phyloP scores from a whole-genome alignment of 2,888 invertebrate genomes.

The Pogonocherus hispidulus region DNA sequence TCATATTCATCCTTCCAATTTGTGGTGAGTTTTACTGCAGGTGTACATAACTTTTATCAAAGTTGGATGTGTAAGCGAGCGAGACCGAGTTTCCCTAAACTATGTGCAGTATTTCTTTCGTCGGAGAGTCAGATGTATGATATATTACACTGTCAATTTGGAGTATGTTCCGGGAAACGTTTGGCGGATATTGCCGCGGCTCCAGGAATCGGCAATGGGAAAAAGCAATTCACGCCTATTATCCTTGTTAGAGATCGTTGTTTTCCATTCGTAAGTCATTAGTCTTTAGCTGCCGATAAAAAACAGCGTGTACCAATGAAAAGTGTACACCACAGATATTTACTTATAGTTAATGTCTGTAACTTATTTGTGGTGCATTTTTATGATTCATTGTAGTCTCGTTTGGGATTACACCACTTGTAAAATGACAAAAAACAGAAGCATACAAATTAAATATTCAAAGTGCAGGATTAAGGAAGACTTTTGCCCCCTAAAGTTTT shows the following conservation, averaged over 20 bases:
- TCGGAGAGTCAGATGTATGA: neutral
- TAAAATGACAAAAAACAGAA: too few species aligned
- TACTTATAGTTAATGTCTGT: too few species aligned
- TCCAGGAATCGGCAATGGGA: neutral
- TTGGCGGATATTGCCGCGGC: neutral
- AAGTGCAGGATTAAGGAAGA: too few species aligned
- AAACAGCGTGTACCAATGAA: too few species aligned
- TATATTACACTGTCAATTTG: neutral
- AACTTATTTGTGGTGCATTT: too few species aligned
- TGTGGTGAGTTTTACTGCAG: neutral
- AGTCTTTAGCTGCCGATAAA: neutral
- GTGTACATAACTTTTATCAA: conserved; percentile 2
- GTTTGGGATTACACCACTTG: too few species aligned
- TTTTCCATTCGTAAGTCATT: neutral
- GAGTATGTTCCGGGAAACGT: neutral
- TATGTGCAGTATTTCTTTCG: conserved; percentile 2
- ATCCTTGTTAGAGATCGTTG: conserved; percentile 1
- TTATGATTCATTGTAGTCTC: too few species aligned
- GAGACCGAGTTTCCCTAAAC: neutral
- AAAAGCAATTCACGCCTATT: conserved; percentile 1
- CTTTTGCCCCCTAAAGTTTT: too few species aligned
- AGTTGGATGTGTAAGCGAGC: neutral
- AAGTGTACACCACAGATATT: too few species aligned
- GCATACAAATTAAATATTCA: too few species aligned
- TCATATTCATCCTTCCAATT: neutral